phyloP scores from a whole-genome alignment of 2,113 vertebrate genomes.

The Pygoscelis antarcticus region DNA sequence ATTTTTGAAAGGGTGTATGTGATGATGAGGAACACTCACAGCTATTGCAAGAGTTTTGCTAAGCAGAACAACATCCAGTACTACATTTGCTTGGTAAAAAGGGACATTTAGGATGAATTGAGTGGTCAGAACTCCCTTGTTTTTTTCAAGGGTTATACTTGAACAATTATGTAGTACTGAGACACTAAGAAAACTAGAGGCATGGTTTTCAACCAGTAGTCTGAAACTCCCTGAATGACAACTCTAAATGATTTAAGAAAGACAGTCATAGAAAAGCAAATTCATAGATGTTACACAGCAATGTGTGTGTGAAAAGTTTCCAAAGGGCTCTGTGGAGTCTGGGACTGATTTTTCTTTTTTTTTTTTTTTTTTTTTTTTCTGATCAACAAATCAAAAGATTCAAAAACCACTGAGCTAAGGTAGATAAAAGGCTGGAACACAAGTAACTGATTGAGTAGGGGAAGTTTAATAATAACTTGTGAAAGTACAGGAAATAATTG shows the following conservation, averaged over 20 bases:
- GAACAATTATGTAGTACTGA: neutral
- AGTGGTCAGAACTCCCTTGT: neutral
- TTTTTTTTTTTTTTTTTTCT: neutral
- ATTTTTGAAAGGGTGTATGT: neutral
- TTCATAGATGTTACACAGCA: neutral
- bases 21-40: neutral
- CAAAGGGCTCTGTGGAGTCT: neutral
- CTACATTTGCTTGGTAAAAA: neutral
- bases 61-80: neutral
- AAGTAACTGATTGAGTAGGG: neutral
- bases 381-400: neutral
- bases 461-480: neutral
- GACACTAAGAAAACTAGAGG: neutral
- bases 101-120: neutral
- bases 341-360: neutral
- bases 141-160: neutral
- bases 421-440: neutral
- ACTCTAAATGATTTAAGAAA: neutral
- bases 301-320: neutral
- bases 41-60: neutral
- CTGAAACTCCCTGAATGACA: neutral
- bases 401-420: neutral
- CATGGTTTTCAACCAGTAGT: neutral
- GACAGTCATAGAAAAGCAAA: neutral
- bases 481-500: neutral